A percentile compares a stretch with the other conserved stretches of the same genome.
These are phyloP conservation scores for Myioborus melanocephalus DNA, from an alignment of 2,797 vertebrate genomes.

Conservation along the genomic window DNA sequence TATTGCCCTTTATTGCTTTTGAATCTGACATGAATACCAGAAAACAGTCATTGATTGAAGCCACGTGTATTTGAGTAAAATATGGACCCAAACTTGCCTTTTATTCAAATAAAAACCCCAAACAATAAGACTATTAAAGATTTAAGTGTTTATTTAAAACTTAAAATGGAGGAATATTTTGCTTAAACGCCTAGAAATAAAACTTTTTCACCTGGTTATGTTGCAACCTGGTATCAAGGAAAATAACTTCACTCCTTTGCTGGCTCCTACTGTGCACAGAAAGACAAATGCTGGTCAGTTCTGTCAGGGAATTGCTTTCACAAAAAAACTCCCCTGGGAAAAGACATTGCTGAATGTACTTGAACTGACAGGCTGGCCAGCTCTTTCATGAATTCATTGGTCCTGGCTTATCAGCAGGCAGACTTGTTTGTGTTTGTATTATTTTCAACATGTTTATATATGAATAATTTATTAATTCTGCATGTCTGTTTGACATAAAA, in stretches of 20 bases:
- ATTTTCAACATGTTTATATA: not conserved
- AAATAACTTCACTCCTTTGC: not conserved
- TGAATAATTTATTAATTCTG: not conserved
- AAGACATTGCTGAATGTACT: not conserved
- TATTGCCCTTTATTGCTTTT: not conserved
- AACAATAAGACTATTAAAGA: not conserved
- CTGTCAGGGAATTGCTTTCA: not conserved
- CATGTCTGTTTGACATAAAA: not conserved
- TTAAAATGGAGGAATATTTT: not conserved
- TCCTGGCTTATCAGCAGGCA: not conserved
- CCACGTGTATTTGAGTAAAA: not conserved
- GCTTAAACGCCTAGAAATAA: not conserved
- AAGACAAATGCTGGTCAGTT: not conserved
- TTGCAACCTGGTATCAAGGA: not conserved
- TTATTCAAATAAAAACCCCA: not conserved
- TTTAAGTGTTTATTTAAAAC: not conserved
- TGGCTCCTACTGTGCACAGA: accelerated
- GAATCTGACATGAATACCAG: not conserved
- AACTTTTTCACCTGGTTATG: not conserved
- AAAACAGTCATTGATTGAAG: not conserved
- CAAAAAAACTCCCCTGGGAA: not conserved
- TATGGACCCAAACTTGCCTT: not conserved
- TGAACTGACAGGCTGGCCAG: not conserved
- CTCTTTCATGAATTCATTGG: not conserved
- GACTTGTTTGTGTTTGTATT: not conserved